Base-by-base conservation (phyloP, 1,140 invertebrate species). In the Hermatobates lingyangjiaoensis region DNA sequence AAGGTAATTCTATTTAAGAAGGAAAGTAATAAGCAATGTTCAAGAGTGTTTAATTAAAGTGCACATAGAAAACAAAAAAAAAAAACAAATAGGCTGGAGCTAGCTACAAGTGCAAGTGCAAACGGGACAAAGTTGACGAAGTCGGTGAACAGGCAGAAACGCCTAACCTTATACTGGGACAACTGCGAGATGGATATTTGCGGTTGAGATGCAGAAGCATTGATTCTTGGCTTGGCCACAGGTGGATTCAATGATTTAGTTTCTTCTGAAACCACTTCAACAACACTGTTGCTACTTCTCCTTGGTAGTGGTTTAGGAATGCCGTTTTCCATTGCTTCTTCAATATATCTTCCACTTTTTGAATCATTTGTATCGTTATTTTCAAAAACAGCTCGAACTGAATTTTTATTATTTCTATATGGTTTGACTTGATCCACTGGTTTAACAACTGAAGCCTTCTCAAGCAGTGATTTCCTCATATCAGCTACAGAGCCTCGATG, bases 301-400 rank as follows among this genome's bases (percentile, higher is more conserved):
- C 78, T 71, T 23, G 83, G 83, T 62, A 86, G 66, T 10, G 83
- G 83, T 60, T 84, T 85, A 0, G 83, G 83, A n/a, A n/a, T n/a
- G n/a, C n/a, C n/a, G n/a, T n/a, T 44, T 50, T 50, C 47, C 27
- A 58, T 61, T 51, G 58, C 61, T 49, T 64, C 59, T 34, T 61
- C 63, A 7, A 65, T 51, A 25, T 48, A 38, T 53, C 53, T 49
- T 30, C 38, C 24, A 34, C 62, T 34, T 59, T 25, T 26, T 40
- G 10, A 44, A 48, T 54, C 30, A n/a, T n/a, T n/a, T n/a, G n/a
- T n/a, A n/a, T n/a, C n/a, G 42, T 57, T 49, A 30, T 52, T 51
- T 27, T 58, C 53, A 49, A 58, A 58, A 10, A 58, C 3, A n/a
- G 25, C 54, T 25, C 53, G 48, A 18, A 54, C 38, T 7, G 50